These are phyloP conservation scores for Melanostoma mellinum DNA, from an alignment of 2,888 invertebrate species.

Conservation along the genomic window DNA sequence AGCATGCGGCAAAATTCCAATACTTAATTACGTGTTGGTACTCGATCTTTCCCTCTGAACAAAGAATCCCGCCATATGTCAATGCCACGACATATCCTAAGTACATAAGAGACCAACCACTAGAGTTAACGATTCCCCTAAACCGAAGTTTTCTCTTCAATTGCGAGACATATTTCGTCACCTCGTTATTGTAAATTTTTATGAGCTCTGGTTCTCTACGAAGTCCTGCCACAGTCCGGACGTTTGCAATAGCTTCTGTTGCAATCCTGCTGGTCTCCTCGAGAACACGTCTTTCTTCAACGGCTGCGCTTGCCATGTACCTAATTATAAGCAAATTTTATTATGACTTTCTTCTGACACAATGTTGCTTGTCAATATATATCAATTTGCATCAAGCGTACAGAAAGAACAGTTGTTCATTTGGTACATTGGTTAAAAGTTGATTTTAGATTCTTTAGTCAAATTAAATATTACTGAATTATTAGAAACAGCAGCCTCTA, in stretches of 20 bases:
- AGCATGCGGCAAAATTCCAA: slow-evolving; percentile 73
- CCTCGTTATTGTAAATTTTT: slow-evolving; percentile 84
- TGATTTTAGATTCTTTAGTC: too few species aligned
- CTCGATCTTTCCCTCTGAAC: slow-evolving; percentile 84
- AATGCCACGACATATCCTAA: slow-evolving; percentile 88
- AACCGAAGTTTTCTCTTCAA: slow-evolving; percentile 84
- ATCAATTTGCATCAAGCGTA: too few species aligned
- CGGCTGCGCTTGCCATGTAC: slow-evolving; percentile 84
- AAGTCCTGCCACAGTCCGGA: slow-evolving; percentile 79
- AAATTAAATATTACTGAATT: too few species aligned
- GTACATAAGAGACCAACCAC: slow-evolving; percentile 87
- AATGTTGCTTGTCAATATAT: too few species aligned
- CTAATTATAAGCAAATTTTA: slow-evolving; percentile 65
- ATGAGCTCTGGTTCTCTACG: slow-evolving; percentile 84
- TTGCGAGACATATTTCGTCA: slow-evolving; percentile 82
- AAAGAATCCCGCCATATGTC: slow-evolving; percentile 88
- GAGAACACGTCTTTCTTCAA: slow-evolving; percentile 85
- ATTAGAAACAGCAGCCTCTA: background rate
- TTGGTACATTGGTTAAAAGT: too few species aligned
- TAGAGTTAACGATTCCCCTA: slow-evolving; percentile 87
- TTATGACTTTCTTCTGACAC: too few species aligned
- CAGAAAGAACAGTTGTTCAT: too few species aligned
- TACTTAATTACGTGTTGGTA: slow-evolving; percentile 88
- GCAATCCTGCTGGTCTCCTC: slow-evolving; percentile 87
- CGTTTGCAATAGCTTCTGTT: slow-evolving; percentile 88